Evolutionary conservation across 2,797 vertebrate genomes (phyloP), one percentile per base, ranked within the genome.

Genomic region (Scyliorhinus canicula): DNA sequence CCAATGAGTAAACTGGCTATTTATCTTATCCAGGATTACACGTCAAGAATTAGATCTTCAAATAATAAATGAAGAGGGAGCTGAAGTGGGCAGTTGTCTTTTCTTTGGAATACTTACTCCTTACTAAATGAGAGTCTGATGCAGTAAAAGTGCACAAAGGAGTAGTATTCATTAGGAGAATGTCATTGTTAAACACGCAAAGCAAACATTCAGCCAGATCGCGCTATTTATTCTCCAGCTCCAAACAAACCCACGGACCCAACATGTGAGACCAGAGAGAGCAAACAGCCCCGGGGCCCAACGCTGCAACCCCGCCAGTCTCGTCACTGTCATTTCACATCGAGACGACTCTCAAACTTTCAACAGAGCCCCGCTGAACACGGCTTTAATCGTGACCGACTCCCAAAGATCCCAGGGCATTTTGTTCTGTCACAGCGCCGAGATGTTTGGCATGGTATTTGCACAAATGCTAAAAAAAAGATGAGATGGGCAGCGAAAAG

Each of bases 121-220:
- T 93, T 44, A 50, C 93, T 4, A 69, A 50, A 52, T 50, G 26
- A 93, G 63, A 16, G n/a, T 69, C 52, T 11, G 85, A 88, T 88
- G 85, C 85, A 47, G 65, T 93, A 93, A 65, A 69, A 93, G 65
- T 50, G 65, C 67, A 94, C 93, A 94, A 94, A 35, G 93, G 67
- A 60, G n/a, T 47, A 71, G 93, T 52, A 71, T 94, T 94, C 93
- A 94, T 94, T 71, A 35, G 67, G 47, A 52, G 67, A 55, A 94
- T 74, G 93, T 69, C 93, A 93, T 93, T 71, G 67, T 94, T 28
- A 50, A 94, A 93, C 93, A 93, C 90, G 63, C 63, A 93, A 93
- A 93, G 26, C 67, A 94, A 94, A 94, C 71, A 94, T 74, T 71
- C 67, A 50, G 67, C 52, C 47, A 19, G 67, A 74, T 74, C 47